These are phyloP conservation scores for Passer montanus DNA, from an alignment of 2,113 vertebrate species.

Conservation along the genomic window DNA sequence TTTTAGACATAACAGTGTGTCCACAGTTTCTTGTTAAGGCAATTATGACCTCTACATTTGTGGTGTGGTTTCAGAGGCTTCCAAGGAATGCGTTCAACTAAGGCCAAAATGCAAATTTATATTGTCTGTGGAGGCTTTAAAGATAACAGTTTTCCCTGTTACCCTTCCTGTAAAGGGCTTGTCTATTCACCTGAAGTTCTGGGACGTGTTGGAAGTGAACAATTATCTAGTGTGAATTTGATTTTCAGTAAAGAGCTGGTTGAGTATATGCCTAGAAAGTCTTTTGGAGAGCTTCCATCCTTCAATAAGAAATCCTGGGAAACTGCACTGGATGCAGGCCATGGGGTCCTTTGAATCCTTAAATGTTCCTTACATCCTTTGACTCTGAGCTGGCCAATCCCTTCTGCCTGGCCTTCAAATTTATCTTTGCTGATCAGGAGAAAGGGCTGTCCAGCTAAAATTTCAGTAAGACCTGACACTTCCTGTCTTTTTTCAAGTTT, in stretches of 20 bases:
- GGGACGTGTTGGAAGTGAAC: neutral
- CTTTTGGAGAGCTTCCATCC: neutral
- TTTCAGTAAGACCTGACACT: neutral
- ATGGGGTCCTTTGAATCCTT: neutral
- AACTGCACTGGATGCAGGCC: neutral
- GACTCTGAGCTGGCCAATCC: neutral
- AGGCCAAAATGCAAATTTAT: neutral
- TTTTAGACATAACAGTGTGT: neutral
- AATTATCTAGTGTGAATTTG: neutral
- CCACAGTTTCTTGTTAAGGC: neutral
- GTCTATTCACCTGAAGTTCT: neutral
- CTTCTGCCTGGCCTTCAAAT: neutral
- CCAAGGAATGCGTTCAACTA: neutral
- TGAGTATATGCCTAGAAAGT: neutral
- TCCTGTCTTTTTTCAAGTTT: neutral
- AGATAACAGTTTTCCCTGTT: neutral
- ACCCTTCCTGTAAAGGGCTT: neutral
- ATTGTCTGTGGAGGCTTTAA: neutral
- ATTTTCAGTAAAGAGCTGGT: neutral
- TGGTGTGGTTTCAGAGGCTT: neutral
- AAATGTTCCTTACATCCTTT: neutral
- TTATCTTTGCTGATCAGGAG: neutral
- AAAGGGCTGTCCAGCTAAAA: neutral
- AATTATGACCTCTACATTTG: fast-evolving
- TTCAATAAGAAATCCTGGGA: neutral